phyloP scores from a whole-genome alignment of 2,888 invertebrate genomes.

The Scaptomyza parva region DNA sequence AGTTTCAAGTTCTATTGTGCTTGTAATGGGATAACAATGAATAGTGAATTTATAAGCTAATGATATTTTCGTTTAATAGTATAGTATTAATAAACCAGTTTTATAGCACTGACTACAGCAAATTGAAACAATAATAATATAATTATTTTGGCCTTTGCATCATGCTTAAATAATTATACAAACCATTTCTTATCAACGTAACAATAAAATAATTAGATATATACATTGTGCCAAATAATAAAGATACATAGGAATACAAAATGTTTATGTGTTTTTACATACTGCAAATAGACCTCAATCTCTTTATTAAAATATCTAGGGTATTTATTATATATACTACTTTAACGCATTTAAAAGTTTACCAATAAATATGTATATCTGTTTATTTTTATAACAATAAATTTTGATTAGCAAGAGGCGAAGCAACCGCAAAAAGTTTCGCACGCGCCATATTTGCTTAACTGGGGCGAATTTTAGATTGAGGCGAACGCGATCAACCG shows the following conservation, averaged over 20 bases:
- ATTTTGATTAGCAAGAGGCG: slow-evolving; percentile 17
- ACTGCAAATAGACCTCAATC: too few relatives aligned
- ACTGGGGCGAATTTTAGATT: background rate
- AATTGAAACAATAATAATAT: background rate
- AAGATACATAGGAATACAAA: too few relatives aligned
- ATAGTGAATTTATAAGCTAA: background rate
- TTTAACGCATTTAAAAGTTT: background rate
- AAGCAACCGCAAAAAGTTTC: slow-evolving; percentile 7
- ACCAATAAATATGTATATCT: background rate
- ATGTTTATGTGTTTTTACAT: background rate
- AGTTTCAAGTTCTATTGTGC: background rate
- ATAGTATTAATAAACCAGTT: background rate
- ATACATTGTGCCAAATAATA: background rate
- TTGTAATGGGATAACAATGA: background rate
- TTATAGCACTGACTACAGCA: background rate
- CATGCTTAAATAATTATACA: background rate
- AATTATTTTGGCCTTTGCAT: background rate
- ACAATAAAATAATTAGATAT: background rate
- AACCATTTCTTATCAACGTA: background rate
- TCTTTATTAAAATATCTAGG: too few relatives aligned
- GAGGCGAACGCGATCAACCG: background rate
- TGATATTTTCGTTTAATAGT: background rate
- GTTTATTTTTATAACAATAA: slow-evolving; percentile 20
- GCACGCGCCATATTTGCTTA: slow-evolving; percentile 31
- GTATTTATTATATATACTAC: background rate